Evolutionary conservation across 2,797 vertebrate species (phyloP), one percentile per base, ranked within the genome.

Genomic region (Brachymystax lenok): DNA sequence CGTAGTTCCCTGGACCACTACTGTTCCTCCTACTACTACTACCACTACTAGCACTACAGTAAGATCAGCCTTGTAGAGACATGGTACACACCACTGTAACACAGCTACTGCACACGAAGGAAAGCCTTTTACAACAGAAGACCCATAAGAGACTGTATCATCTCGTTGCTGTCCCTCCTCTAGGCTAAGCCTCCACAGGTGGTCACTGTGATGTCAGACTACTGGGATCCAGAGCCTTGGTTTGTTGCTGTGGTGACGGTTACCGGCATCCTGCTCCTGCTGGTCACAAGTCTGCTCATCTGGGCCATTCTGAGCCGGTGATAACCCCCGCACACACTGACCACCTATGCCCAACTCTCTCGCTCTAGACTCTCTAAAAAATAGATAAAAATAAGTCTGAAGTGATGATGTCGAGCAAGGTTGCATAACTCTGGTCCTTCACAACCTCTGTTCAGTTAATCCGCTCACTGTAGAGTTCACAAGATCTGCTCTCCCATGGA

Each of bases 31-130:
- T 71, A 84, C 77, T 50, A 75, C 83, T 35, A 82, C 77, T 19
- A 79, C 78, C 14, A 82, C 77, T n/a, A 79, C 80, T 6, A 79
- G 72, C 27, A 82, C 75, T 27, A 79, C 80, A 7, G 83, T 82
- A 56, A 73, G 70, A 28, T n/a, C 8, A 61, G n/a, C 33, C 3
- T 1, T 33, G 67, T n/a, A 40, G 30, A 74, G n/a, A 7, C 27
- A 35, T 59, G 56, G 56, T 7, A 59, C 17, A 59, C 19, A 59
- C 5, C 56, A 21, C n/a, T 59, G n/a, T 59, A 59, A 59, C 17
- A 59, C n/a, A n/a, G 16, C 54, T 59, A 46, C 40, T 46, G 8
- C 40, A 6, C 21, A 59, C 21, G 5, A 19, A 59, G 56, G 56
- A 59, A 59, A 59, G 21, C 56, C 19, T 59, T 59, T 59, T 21